Conservation (phyloP, 92 coral and sea anemone genomes). For the Umimayanthus kanabou region DNA sequence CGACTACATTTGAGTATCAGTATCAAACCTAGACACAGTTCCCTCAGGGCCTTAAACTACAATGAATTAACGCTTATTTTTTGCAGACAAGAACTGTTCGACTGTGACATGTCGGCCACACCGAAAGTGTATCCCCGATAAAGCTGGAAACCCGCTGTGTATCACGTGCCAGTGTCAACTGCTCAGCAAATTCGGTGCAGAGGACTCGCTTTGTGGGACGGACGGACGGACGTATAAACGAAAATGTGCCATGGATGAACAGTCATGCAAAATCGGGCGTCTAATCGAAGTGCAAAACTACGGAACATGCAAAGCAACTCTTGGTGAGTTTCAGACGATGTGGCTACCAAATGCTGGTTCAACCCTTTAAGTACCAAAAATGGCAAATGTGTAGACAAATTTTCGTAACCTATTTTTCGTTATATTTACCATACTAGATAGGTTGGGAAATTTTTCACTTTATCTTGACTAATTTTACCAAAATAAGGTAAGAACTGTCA, state of each 20-base stretch:
- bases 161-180: slow-evolving; percentile 26
- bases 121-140: slow-evolving; percentile 30
- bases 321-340: neutral
- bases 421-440: too few relatives aligned
- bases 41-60: neutral
- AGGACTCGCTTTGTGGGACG: slow-evolving; percentile 19
- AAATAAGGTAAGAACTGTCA: too few relatives aligned
- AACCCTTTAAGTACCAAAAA: too few relatives aligned
- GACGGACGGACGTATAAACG: slow-evolving; percentile 27
- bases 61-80: too few relatives aligned
- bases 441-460: too few relatives aligned
- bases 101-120: slow-evolving; percentile 33
- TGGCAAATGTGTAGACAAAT: too few relatives aligned
- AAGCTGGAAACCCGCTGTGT: slow-evolving; percentile 28
- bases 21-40: neutral
- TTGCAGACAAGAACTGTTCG: slow-evolving; percentile 39
- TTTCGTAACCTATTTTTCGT: too few relatives aligned
- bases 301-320: slow-evolving; percentile 2
- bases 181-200: neutral
- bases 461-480: too few relatives aligned
- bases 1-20: neutral
- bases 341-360: neutral
- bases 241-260: slow-evolving; percentile 32
- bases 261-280: slow-evolving; percentile 23
- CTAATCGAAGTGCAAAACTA: slow-evolving; percentile 9